Conservation (phyloP, 2,113 vertebrate genomes). For the Nymphicus hollandicus region DNA sequence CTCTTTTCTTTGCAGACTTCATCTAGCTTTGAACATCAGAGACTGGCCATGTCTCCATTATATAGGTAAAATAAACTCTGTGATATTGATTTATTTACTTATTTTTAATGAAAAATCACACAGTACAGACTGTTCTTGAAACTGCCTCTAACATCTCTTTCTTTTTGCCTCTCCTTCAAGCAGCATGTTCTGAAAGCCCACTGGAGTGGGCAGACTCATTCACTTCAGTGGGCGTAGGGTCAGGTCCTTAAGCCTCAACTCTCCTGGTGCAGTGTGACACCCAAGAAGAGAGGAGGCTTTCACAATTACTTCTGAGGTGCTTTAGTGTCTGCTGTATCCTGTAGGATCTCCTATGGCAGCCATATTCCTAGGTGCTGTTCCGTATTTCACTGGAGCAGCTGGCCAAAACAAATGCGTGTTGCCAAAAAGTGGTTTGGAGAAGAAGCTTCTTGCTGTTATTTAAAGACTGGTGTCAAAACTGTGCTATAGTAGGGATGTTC, state of each 20-base stretch:
- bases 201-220: neutral
- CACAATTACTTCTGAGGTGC: neutral
- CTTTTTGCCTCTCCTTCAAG: neutral
- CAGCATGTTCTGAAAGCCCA: neutral
- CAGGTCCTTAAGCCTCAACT: neutral
- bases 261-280: neutral
- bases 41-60: neutral
- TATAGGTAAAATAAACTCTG: neutral
- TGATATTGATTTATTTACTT: neutral
- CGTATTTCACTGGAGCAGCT: neutral
- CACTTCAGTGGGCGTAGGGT: neutral
- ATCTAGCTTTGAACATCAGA: neutral
- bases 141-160: neutral
- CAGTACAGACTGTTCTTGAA: neutral
- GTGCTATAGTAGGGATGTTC: neutral
- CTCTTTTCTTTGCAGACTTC: neutral
- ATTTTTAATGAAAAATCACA: neutral
- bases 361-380: neutral
- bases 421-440: neutral
- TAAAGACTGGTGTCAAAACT: neutral
- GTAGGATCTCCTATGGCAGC: neutral
- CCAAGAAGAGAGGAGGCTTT: neutral
- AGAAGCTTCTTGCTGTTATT: conserved; percentile 1
- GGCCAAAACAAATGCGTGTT: neutral
- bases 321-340: neutral